phyloP scores from a whole-genome alignment of 2,113 vertebrate genomes.

The Hassar affinis region DNA sequence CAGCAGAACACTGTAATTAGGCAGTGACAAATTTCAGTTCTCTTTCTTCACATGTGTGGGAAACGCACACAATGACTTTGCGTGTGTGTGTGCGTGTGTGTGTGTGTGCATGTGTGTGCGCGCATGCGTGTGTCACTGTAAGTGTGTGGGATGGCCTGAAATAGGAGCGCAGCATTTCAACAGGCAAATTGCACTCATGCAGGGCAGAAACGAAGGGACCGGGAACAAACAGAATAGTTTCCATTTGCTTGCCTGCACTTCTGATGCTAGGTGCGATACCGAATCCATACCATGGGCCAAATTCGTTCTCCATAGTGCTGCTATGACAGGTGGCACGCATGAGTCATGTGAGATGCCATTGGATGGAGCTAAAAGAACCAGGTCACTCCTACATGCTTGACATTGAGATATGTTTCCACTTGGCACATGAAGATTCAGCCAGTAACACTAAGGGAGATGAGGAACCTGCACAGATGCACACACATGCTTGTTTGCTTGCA shows the following conservation, averaged over 20 bases:
- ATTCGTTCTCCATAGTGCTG: constrained; percentile 17
- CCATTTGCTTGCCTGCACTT: constrained; percentile 10
- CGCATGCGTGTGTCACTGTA: constrained; percentile 20
- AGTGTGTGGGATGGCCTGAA: constrained; percentile 47
- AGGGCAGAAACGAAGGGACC: constrained; percentile 2
- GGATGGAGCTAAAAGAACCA: constrained; percentile 17
- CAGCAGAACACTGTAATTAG: constrained; percentile 53
- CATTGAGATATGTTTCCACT: constrained; percentile 39
- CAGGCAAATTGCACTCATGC: constrained; percentile 38
- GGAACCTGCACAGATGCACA: constrained; percentile 34
- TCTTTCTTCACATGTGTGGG: constrained; percentile 40
- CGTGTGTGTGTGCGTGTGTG: constrained; percentile 16
- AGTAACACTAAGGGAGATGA: constrained; percentile 21
- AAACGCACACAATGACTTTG: constrained; percentile 37
- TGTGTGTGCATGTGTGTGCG: background rate
- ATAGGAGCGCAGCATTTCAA: constrained; percentile 44
- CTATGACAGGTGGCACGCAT: constrained; percentile 37
- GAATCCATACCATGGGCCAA: constrained; percentile 28
- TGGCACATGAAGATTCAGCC: constrained; percentile 31
- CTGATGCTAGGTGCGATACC: constrained; percentile 33
- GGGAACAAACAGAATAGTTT: constrained; percentile 19
- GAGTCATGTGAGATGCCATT: constrained; percentile 37
- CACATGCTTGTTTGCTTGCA: constrained; percentile 19
- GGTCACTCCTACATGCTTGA: constrained; percentile 34
- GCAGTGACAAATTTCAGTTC: constrained; percentile 49